These are phyloP conservation scores for Cotesia congregata DNA, from an alignment of 2,888 invertebrate genomes.

Conservation along the genomic window DNA sequence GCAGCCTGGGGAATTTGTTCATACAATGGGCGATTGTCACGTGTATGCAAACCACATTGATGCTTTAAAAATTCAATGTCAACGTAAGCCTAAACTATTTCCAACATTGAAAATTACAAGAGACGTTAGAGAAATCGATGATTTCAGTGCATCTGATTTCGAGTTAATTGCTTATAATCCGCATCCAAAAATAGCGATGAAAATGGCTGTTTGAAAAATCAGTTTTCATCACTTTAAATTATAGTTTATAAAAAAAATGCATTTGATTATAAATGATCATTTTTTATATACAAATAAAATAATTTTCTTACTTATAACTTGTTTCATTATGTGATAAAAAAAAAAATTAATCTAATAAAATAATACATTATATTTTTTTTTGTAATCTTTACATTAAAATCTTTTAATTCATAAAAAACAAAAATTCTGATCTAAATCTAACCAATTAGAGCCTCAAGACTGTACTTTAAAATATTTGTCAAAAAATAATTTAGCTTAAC, in stretches of 20 bases:
- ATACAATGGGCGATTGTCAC: conserved; percentile 95
- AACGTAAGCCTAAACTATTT: conserved; percentile 84
- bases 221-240: background rate
- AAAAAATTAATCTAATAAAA: no score
- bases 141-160: conserved; percentile 90
- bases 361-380: no score
- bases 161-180: conserved; percentile 87
- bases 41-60: conserved; percentile 92
- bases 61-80: conserved; percentile 84
- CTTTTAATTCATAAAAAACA: no score
- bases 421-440: no score
- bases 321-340: background rate
- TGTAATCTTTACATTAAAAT: no score
- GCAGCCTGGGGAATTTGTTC: conserved; percentile 93
- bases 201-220: conserved; percentile 85
- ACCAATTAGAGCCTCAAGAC: no score
- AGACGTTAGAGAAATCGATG: conserved; percentile 83
- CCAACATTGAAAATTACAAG: conserved; percentile 85
- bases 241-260: background rate
- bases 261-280: conserved; percentile 15
- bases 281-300: background rate
- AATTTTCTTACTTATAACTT: background rate
- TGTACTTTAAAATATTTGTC: no score
- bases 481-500: no score
- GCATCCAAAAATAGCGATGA: conserved; percentile 91